Percentiles rank a stretch among this genome's conserved stretches.
These are phyloP conservation scores for Myrmecophaga tridactyla DNA, from an alignment of 2,113 vertebrate species.

Conservation along the genomic window DNA sequence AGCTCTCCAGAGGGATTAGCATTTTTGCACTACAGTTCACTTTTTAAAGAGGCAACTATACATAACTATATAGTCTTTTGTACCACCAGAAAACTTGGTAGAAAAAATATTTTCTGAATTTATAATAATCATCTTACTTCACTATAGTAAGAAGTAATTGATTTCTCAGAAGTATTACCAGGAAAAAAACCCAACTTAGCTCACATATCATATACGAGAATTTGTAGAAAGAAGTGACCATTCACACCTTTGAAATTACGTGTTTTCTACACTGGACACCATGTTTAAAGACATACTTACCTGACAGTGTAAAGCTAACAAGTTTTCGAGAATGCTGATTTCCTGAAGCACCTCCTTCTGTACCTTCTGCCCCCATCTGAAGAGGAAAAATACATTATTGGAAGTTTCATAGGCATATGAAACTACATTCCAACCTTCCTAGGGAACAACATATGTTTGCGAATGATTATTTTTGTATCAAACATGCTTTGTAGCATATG, in stretches of 20 bases:
- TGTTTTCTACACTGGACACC: neutral
- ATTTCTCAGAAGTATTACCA: neutral
- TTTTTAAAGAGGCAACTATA: neutral
- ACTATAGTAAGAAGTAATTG: neutral
- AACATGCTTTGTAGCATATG: neutral
- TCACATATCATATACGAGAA: neutral
- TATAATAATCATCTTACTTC: slow-evolving; percentile 24
- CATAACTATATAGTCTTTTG: neutral
- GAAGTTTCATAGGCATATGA: neutral
- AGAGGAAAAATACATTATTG: neutral
- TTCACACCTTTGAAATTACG: neutral
- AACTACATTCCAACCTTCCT: neutral
- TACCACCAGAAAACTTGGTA: neutral
- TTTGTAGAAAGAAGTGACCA: neutral
- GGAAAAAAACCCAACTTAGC: neutral
- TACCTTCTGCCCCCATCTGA: slow-evolving; percentile 91
- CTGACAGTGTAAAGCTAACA: slow-evolving; percentile 96
- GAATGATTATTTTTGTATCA: neutral
- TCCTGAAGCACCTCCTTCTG: slow-evolving; percentile 89
- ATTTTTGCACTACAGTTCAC: neutral
- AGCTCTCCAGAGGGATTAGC: neutral
- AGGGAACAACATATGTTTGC: neutral
- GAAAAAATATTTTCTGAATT: slow-evolving; percentile 20
- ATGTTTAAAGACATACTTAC: slow-evolving; percentile 79
- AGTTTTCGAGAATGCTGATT: slow-evolving; percentile 93